These are phyloP conservation scores for Cladorhizidae sp. DNA, from an alignment of 37 sponge, comb jelly and placozoan genomes.

Conservation along the genomic window DNA sequence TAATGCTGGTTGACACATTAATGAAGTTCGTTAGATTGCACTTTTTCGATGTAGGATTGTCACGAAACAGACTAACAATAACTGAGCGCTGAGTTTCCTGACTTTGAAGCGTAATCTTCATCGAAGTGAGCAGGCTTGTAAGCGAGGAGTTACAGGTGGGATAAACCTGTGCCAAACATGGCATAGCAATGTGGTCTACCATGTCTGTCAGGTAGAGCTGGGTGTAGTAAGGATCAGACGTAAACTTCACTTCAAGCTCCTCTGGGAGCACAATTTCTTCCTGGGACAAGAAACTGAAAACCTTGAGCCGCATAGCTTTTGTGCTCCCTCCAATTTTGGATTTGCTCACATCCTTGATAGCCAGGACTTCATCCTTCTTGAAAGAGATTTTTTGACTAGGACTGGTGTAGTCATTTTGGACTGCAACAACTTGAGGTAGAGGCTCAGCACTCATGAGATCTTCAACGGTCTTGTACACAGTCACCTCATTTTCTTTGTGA, in stretches of 20 bases:
- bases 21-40: neutral
- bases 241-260: conserved; percentile 1
- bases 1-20: conserved; percentile 4
- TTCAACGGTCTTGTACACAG: neutral
- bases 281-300: neutral
- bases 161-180: conserved; percentile 6
- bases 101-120: neutral
- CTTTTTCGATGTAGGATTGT: neutral
- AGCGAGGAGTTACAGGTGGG: neutral
- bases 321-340: neutral
- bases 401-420: neutral
- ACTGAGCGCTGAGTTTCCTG: neutral
- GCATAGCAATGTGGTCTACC: neutral
- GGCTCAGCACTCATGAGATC: neutral
- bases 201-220: conserved; percentile 15
- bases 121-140: neutral
- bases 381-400: too few species aligned
- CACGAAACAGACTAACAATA: neutral
- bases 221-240: neutral
- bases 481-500: neutral
- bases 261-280: neutral
- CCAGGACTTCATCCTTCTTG: neutral
- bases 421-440: conserved; percentile 15
- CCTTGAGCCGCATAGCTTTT: neutral
- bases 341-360: neutral